Evolutionary conservation across 2,797 vertebrate species (phyloP).

Genomic region (Siniperca obscura): DNA sequence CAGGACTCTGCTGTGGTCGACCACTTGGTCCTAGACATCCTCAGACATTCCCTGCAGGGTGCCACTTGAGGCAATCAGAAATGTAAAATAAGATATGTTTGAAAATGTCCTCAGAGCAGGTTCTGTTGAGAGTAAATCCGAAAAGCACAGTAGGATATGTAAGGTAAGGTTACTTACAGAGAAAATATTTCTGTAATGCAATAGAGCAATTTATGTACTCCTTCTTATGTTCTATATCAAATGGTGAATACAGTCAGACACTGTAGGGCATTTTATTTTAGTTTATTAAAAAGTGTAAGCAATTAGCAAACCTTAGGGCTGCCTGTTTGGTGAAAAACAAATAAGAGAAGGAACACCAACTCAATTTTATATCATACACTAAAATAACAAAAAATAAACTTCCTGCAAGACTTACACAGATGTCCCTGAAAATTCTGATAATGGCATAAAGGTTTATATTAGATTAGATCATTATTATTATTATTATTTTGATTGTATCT

Average conservation of each 20-base stretch:
- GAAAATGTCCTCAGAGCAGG: slow-evolving; percentile 42
- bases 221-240: slow-evolving; percentile 7
- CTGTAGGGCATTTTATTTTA: neutral
- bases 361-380: neutral
- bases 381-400: neutral
- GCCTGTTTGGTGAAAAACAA: neutral
- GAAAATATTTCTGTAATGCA: slow-evolving; percentile 27
- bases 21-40: slow-evolving; percentile 69
- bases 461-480: neutral
- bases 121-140: slow-evolving; percentile 35
- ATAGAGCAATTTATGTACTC: neutral
- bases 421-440: neutral
- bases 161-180: slow-evolving; percentile 10
- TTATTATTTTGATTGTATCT: neutral
- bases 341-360: neutral
- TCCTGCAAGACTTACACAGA: too few relatives aligned
- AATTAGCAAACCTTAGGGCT: neutral
- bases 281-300: neutral
- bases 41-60: slow-evolving; percentile 67
- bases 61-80: slow-evolving; percentile 56
- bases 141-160: slow-evolving; percentile 28
- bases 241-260: slow-evolving; percentile 7
- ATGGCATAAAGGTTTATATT: neutral
- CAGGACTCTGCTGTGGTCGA: slow-evolving; percentile 69
- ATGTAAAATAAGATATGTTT: slow-evolving; percentile 57